Conservation (phyloP, 2,888 invertebrate species). For the Achlya flavicornis region DNA sequence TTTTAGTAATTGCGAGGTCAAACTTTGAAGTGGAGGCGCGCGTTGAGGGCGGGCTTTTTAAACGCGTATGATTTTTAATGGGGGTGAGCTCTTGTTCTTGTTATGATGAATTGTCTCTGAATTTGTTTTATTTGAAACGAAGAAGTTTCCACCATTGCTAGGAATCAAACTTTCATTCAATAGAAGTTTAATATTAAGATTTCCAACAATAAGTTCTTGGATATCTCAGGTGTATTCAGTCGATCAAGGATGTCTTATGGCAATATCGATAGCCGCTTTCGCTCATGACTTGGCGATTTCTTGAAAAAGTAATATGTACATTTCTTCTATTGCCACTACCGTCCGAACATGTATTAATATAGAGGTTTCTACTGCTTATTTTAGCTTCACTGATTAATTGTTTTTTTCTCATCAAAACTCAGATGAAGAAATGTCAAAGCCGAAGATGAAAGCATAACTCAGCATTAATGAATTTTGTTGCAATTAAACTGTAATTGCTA, state of each 20-base stretch:
- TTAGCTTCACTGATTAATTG: neutral
- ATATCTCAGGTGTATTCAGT: neutral
- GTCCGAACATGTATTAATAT: neutral
- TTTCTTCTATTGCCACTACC: neutral
- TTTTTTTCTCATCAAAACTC: neutral
- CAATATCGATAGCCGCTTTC: neutral
- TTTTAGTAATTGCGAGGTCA: constrained; percentile 83
- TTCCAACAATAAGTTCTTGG: too few relatives aligned
- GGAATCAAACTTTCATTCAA: constrained; percentile 39
- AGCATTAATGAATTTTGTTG: too few relatives aligned
- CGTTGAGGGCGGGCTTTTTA: constrained; percentile 62
- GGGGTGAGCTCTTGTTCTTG: constrained; percentile 42
- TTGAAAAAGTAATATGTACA: neutral
- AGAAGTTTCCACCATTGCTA: constrained; percentile 17
- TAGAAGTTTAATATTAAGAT: constrained; percentile 18
- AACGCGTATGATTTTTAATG: constrained; percentile 72
- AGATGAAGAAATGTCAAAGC: neutral
- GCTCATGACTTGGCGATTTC: neutral
- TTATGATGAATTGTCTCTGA: constrained; percentile 32
- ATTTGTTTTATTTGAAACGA: constrained; percentile 19
- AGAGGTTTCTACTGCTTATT: neutral
- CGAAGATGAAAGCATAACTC: neutral
- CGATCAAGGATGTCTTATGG: neutral
- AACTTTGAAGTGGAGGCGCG: constrained; percentile 75
- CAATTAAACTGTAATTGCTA: too few relatives aligned